Conservation (phyloP, 2,113 vertebrate genomes). For the Enhydra lutris region DNA sequence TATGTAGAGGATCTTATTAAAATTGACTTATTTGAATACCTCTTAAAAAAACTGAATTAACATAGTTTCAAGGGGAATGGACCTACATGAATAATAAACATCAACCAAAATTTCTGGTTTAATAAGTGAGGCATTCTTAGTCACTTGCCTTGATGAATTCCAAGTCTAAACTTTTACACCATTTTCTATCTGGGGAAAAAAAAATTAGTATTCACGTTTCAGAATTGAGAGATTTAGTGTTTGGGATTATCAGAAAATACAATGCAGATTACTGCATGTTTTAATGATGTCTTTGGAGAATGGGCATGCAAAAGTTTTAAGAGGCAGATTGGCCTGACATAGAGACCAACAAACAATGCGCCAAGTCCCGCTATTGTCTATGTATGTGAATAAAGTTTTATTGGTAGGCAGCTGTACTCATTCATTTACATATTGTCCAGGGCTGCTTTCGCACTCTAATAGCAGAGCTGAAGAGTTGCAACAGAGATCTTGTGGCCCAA, state of each 20-base stretch:
- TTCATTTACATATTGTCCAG: background rate
- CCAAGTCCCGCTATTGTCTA: background rate
- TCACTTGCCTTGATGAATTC: background rate
- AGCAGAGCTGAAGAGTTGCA: background rate
- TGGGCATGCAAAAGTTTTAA: background rate
- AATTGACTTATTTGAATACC: background rate
- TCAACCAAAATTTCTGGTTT: background rate
- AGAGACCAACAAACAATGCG: background rate
- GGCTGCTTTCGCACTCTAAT: background rate
- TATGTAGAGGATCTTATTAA: background rate
- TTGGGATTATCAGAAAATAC: background rate
- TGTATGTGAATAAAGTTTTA: slow-evolving; percentile 53
- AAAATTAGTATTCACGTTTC: background rate
- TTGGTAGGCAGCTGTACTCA: background rate
- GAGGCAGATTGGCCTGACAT: background rate
- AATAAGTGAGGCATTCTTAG: background rate
- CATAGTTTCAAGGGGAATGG: background rate
- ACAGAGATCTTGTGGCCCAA: background rate
- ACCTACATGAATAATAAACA: slow-evolving; percentile 12
- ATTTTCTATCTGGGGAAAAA: background rate
- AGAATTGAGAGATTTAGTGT: background rate
- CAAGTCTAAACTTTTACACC: background rate
- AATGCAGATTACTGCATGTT: background rate
- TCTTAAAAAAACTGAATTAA: background rate
- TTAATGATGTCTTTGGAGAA: background rate